Percentiles rank a stretch among this genome's conserved stretches.
phyloP scores from a whole-genome alignment of 2,113 vertebrate genomes.

The Pangasianodon gigas region DNA sequence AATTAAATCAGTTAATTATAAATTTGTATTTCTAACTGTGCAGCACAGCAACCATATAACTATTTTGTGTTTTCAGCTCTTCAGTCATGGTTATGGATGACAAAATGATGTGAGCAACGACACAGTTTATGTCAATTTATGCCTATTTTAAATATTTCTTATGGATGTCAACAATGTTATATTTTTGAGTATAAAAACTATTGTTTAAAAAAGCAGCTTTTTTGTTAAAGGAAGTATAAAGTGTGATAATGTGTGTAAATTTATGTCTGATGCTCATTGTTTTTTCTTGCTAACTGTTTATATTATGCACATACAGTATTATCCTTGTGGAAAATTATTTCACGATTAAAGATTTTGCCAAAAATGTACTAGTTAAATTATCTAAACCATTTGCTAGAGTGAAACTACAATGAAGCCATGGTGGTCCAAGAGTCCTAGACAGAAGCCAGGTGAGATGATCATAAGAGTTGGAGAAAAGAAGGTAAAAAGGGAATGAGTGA shows the following conservation, averaged over 20 bases:
- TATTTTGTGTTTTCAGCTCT: not conserved
- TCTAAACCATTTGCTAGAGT: not conserved
- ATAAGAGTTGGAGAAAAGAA: not conserved
- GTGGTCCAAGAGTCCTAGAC: not conserved
- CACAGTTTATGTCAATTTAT: not conserved
- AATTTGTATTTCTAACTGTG: not conserved
- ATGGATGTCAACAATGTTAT: not conserved
- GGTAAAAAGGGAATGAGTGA: constrained; percentile 6
- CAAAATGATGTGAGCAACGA: not conserved
- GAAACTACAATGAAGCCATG: not conserved
- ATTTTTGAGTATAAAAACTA: not conserved
- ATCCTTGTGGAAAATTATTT: not conserved
- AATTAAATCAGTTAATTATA: not conserved
- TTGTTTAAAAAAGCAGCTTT: not conserved
- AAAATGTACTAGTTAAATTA: not conserved
- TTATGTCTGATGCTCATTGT: too few relatives aligned
- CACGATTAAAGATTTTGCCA: not conserved
- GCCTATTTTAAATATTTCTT: not conserved
- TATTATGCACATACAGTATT: too few relatives aligned
- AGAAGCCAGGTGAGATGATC: not conserved
- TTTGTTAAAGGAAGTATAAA: too few relatives aligned
- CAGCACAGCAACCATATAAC: not conserved
- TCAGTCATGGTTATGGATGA: not conserved
- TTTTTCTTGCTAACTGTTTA: too few relatives aligned
- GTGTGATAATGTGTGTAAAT: too few relatives aligned